phyloP scores from a whole-genome alignment of 2,888 invertebrate genomes.

The Sinotaia quadrata region DNA sequence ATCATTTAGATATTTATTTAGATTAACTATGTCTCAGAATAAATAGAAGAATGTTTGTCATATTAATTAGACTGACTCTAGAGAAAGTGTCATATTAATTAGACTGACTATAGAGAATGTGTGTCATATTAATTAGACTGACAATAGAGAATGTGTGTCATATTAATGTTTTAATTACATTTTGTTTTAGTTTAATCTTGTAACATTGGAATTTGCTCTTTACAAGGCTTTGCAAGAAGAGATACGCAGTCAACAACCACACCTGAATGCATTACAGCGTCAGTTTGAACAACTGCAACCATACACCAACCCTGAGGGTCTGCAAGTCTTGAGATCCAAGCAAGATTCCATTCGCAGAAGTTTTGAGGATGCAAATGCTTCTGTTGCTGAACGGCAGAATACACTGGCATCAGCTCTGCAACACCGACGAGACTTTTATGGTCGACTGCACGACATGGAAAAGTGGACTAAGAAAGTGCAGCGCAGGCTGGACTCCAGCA shows the following conservation, averaged over 20 bases:
- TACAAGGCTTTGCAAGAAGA: constrained; percentile 65
- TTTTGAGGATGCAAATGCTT: constrained; percentile 76
- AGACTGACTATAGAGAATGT: too few relatives aligned
- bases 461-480: constrained; percentile 79
- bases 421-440: constrained; percentile 79
- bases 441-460: constrained; percentile 83
- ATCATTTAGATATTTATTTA: too few relatives aligned
- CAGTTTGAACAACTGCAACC: constrained; percentile 61
- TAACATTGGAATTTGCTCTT: constrained; percentile 6
- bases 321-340: constrained; percentile 76
- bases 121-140: neutral
- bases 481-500: constrained; percentile 78
- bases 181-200: neutral
- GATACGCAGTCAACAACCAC: constrained; percentile 59
- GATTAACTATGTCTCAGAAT: too few relatives aligned
- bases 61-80: too few relatives aligned
- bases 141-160: neutral
- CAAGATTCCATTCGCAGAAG: constrained; percentile 87
- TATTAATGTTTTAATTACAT: neutral
- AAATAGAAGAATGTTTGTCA: too few relatives aligned
- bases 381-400: constrained; percentile 81
- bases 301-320: constrained; percentile 60
- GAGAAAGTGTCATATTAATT: too few relatives aligned
- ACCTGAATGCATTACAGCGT: constrained; percentile 54
- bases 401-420: constrained; percentile 57